Base-by-base conservation (phyloP, 2,888 invertebrate species). In the Fragum fragum region DNA sequence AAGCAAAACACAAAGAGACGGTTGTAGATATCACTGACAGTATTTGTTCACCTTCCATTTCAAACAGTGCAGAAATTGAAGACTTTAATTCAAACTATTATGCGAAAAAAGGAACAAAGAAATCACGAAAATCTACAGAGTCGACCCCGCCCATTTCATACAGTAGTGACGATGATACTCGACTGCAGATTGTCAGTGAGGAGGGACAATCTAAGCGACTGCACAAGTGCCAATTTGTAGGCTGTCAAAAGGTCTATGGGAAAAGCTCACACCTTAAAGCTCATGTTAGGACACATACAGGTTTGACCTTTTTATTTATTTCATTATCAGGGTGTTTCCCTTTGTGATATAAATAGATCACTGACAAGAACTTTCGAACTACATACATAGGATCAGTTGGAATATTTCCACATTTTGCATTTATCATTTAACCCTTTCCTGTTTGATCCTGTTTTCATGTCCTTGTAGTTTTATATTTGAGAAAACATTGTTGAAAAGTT, bases 241-340 rank as follows among this genome's bases (percentile, higher is more conserved):
- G 95, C 42, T 96, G 96, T 93, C 95, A 95, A 90, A 96, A 96
- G 92, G 95, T 96, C 61, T 96, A 96, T 92, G 96, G 96, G 57
- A 96, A 96, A 93, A 96, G 96, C 92, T 96, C 96, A 23, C 96
- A 96, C 93, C 94, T 96, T 59, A 96, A 96, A 91, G 96, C 96
- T 18, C 96, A 96, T 92, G 95, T 96, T 32, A 93, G 96, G 89
- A 96, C 96, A 32, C 96, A 96, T 92, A 96, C 96, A 95, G 96
- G 96, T 96, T 73, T 36, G 53, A 29, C 16, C 32, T 61, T 52
- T 55, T 11, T n/a, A 11, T 2, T 6, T 3, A 11, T 14, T 47
- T 47, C 16, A 47, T 47, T 47, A 47, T 47, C 47, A 47, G 47
- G 47, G 47, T 47, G 47, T 47, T 47, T 47, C 16, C 47, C 47